Base-by-base conservation (phyloP, 2,113 vertebrate genomes). In the Synchiropus splendidus region DNA sequence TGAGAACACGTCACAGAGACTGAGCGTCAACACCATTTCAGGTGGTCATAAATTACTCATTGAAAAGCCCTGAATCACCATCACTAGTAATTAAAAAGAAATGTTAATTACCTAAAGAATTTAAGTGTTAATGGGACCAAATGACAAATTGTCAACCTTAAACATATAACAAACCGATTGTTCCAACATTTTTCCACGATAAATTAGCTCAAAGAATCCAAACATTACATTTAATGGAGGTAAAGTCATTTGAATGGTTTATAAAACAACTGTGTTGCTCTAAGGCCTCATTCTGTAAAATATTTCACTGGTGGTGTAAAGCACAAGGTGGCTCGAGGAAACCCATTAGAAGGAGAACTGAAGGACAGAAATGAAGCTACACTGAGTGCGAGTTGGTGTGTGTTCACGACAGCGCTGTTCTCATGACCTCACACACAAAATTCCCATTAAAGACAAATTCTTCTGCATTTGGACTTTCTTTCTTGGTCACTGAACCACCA, bases 351-450 rank as follows among this genome's bases (percentile, higher is more conserved):
- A 37, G 14, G 10, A 16, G 16, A 37, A 37, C 16, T 13, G 12
- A 13, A 13, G 34, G n/a, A 13, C 12, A 36, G 18, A 39, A 17
- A n/a, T 12, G 12, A 46, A 18, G 35, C n/a, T 47, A 35, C 17
- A 14, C 13, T 42, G 16, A 17, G 39, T 51, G 18, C 32, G 41
- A 38, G 9, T 54, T 32, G 45, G 36, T 57, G 48, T 55, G 51
- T 34, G 42, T 52, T 33, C 13, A 6, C 27, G 34, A 15, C 36
- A 10, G 38, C 18, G 43, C 53, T 41, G 67, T 85, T 83, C 82
- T 78, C 83, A 85, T 80, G 79, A 80, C 74, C 77, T 78, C 55
- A 48, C 45, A 39, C 35, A 45, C 31, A 63, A 18, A 45, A 70
- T 53, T 71, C 57, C 69, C 65, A 68, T 51, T 64, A 18, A 75